Conservation (phyloP, 2,888 invertebrate genomes). For the Hoplodrina ambigua region DNA sequence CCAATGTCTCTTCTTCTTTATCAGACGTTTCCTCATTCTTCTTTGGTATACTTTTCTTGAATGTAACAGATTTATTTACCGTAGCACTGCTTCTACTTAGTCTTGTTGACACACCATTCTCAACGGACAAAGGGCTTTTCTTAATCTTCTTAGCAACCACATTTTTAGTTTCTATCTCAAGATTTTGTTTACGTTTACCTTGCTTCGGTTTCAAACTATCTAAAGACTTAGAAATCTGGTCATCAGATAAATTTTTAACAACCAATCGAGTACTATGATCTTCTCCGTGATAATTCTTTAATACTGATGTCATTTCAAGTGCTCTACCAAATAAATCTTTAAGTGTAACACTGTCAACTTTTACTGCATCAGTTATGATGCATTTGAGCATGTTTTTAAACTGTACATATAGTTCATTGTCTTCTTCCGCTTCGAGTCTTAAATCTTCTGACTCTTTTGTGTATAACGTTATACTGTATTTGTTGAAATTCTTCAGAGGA, state of each 20-base stretch:
- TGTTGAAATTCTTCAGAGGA: conserved; percentile 64
- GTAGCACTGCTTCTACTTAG: conserved; percentile 35
- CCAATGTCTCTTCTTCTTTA: conserved; percentile 15
- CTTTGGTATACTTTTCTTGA: background rate
- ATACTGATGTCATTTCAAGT: conserved; percentile 72
- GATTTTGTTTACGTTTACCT: conserved; percentile 49
- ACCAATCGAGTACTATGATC: conserved; percentile 57
- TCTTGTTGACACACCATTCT: conserved; percentile 25
- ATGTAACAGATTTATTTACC: conserved; percentile 17
- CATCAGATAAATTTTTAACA: conserved; percentile 67
- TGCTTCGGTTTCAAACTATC: conserved; percentile 22
- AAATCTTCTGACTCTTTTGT: conserved; percentile 60
- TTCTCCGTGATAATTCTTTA: conserved; percentile 67
- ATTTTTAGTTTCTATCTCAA: conserved; percentile 24
- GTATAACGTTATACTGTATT: conserved; percentile 68
- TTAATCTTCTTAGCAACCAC: conserved; percentile 21
- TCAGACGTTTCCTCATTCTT: background rate
- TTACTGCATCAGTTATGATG: conserved; percentile 70
- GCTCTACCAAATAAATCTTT: conserved; percentile 74
- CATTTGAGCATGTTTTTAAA: conserved; percentile 75
- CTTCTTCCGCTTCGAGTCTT: conserved; percentile 28
- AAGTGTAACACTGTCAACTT: conserved; percentile 66
- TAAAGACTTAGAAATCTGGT: conserved; percentile 33
- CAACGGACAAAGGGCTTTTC: conserved; percentile 13
- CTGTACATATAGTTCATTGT: conserved; percentile 70